phyloP scores from a whole-genome alignment of 2,113 vertebrate genomes.

The Apteryx owenii region DNA sequence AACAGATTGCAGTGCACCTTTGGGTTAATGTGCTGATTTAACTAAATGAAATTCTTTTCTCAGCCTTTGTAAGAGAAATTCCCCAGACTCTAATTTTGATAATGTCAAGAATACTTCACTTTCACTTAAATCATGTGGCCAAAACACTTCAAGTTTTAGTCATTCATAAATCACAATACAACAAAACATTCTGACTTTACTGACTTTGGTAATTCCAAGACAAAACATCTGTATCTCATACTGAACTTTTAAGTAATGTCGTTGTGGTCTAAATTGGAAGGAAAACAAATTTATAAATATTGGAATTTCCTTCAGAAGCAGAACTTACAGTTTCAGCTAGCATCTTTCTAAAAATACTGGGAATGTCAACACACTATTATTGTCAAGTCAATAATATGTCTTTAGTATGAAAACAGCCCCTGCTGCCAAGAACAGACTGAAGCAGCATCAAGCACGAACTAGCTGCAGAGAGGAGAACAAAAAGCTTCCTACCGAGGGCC shows the following conservation, averaged over 20 bases:
- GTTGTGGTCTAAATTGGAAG: background rate
- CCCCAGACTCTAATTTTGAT: background rate
- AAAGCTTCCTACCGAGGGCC: background rate
- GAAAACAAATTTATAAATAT: background rate
- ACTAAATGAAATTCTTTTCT: background rate
- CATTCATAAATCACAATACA: background rate
- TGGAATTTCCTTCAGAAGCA: background rate
- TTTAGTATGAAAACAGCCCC: background rate
- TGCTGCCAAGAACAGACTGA: background rate
- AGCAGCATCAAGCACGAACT: background rate
- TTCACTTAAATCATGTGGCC: background rate
- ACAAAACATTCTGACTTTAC: background rate
- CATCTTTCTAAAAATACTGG: background rate
- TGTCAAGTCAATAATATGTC: background rate
- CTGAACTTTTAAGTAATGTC: background rate
- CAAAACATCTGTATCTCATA: background rate
- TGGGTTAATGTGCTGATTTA: background rate
- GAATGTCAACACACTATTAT: background rate
- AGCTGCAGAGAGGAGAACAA: conserved; percentile 1
- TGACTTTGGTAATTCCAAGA: background rate
- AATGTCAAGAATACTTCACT: background rate
- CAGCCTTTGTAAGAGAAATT: background rate
- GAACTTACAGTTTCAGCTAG: background rate
- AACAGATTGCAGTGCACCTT: background rate
- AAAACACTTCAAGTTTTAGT: background rate